Base-by-base conservation (phyloP, 2,797 vertebrate genomes). In the Channallabes apus region DNA sequence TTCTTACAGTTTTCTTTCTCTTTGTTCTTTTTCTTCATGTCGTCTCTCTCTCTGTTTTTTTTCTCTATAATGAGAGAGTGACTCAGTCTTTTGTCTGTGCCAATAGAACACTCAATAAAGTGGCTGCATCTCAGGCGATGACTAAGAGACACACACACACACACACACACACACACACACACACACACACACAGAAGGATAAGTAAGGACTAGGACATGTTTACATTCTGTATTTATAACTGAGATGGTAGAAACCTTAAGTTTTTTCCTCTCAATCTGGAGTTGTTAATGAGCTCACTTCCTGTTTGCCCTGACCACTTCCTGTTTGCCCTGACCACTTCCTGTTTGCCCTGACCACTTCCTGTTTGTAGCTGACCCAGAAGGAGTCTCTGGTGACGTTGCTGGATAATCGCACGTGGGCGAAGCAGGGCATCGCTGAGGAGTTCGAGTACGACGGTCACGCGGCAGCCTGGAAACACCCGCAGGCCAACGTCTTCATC, bases 401-500 rank as follows among this genome's bases (percentile, higher is more conserved):
- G 58, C 95, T 99, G 32, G 98, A 99, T 93, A 99, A 99, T 90
- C 95, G 95, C 86, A 99, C 98, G 0, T 99, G 98, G 98, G 94
- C 96, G 87, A 98, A 96, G 85, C 97, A 97, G 87, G 97, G 96
- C 22, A 92, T 97, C 3, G 94, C 91, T 0, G 96, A 98, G 32
- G 97, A 98, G 87, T 97, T 98, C 0, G 96, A 96, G 84, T 96
- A 96, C 35, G 92, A 96, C 0, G 95, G 95, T 72, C 94, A 96
- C 76, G 93, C 96, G 1, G 94, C 96, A 73, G 98, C 97, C 85
- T 99, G 98, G 98, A 95, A 90, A 83, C 96, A 98, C 78, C 97
- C 97, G 0, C 96, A 94, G 65, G 94, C 97, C 92, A 99, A 98
- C 0, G 93, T 99, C 90, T 99, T 99, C 0, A 90, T 99, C 94